Evolutionary conservation across 2,888 invertebrate genomes (phyloP).

Genomic region (Xestobium rufovillosum): DNA sequence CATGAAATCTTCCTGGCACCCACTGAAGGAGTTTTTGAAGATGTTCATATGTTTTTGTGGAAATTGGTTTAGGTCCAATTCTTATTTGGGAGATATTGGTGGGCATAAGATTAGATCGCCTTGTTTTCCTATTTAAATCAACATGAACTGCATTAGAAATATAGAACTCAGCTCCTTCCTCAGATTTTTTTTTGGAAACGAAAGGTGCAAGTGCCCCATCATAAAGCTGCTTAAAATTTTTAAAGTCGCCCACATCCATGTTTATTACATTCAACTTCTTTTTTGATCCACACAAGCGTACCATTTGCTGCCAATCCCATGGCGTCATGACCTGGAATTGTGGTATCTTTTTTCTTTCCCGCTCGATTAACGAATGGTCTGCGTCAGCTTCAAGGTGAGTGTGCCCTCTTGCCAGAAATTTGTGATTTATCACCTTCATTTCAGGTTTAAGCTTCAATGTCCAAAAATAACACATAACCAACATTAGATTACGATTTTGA

Average conservation of each 20-base stretch:
- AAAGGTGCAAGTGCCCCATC: slow-evolving; percentile 10
- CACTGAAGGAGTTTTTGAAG: slow-evolving; percentile 3
- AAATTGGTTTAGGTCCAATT: slow-evolving; percentile 4
- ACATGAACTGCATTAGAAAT: slow-evolving; percentile 12
- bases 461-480: slow-evolving; percentile 14
- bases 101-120: not conserved
- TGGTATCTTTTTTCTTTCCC: slow-evolving; percentile 13
- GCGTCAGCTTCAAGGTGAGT: slow-evolving; percentile 14
- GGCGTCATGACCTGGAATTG: slow-evolving; percentile 16
- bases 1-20: slow-evolving; percentile 1
- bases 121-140: not conserved
- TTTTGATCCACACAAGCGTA: slow-evolving; percentile 9
- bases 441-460: slow-evolving; percentile 9
- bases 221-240: slow-evolving; percentile 11
- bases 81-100: not conserved
- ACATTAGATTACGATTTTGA: slow-evolving; percentile 9
- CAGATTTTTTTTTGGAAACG: slow-evolving; percentile 8
- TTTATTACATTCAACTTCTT: slow-evolving; percentile 10
- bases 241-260: slow-evolving; percentile 14
- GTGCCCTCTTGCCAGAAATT: slow-evolving; percentile 16
- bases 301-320: slow-evolving; percentile 18
- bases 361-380: slow-evolving; percentile 12
- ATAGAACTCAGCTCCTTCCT: slow-evolving; percentile 6
- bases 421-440: slow-evolving; percentile 14
- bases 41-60: slow-evolving; percentile 2